Evolutionary conservation across 2,888 invertebrate species (phyloP).

Genomic region (Erebia aethiops): DNA sequence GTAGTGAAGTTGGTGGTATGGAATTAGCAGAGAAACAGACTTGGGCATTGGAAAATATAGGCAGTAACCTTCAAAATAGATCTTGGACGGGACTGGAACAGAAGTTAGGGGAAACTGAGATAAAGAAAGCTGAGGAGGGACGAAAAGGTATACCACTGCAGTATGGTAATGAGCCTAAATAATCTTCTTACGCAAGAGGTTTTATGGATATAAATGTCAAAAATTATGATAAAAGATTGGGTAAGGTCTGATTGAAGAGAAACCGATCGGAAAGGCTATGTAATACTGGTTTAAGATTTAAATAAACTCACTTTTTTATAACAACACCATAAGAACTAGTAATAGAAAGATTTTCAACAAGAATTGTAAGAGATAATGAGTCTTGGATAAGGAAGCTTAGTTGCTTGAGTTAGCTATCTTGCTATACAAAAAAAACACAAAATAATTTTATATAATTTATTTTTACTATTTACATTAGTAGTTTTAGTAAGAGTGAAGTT

Average conservation of each 20-base stretch:
- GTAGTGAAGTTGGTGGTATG: constrained; percentile 57
- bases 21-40: constrained; percentile 75
- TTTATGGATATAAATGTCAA: no score
- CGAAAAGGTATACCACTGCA: constrained; percentile 89
- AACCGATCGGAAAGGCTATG: no score
- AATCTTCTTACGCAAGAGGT: background rate
- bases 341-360: background rate
- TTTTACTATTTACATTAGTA: constrained; percentile 40
- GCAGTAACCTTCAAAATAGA: constrained; percentile 85
- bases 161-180: constrained; percentile 83
- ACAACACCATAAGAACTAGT: background rate
- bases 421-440: background rate
- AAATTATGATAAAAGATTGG: background rate
- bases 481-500: background rate
- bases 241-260: no score
- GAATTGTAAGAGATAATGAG: no score
- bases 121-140: constrained; percentile 87
- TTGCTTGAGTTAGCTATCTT: background rate
- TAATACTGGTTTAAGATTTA: no score
- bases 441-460: constrained; percentile 41
- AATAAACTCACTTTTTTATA: no score
- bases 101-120: constrained; percentile 88
- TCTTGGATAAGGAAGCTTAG: no score
- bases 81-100: constrained; percentile 95
- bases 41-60: constrained; percentile 81